phyloP scores from a whole-genome alignment of 2,888 invertebrate genomes.

The Cheilosia vernalis region DNA sequence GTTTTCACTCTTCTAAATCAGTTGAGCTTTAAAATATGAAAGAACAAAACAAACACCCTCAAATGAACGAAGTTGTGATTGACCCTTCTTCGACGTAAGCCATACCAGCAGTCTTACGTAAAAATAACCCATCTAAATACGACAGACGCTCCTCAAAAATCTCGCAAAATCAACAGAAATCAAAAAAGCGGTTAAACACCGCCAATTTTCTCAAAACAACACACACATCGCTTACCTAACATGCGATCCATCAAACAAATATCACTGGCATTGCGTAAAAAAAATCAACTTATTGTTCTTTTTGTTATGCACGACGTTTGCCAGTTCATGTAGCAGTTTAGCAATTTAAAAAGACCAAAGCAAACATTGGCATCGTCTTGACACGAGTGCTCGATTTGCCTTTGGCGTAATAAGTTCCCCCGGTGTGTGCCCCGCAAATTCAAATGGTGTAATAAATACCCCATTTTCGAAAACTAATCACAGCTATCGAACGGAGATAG shows the following conservation, averaged over 20 bases:
- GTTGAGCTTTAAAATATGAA: too few relatives aligned
- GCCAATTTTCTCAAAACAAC: not conserved
- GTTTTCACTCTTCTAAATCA: too few relatives aligned
- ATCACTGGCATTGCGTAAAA: constrained; percentile 30
- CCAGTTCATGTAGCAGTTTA: constrained; percentile 20
- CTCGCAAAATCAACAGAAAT: not conserved
- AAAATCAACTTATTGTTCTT: constrained; percentile 10
- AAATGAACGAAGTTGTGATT: too few relatives aligned
- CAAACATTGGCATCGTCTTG: constrained; percentile 29
- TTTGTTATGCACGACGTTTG: constrained; percentile 8
- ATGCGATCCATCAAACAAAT: constrained; percentile 8
- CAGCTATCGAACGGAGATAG: constrained; percentile 19
- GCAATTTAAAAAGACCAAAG: constrained; percentile 3
- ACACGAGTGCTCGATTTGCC: not conserved
- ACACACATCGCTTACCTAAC: constrained; percentile 3
- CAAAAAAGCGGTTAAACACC: not conserved
- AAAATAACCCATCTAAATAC: not conserved
- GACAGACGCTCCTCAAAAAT: not conserved
- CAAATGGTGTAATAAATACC: constrained; percentile 21
- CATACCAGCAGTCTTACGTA: too few relatives aligned
- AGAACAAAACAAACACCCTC: too few relatives aligned
- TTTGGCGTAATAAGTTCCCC: not conserved
- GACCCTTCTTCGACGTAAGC: too few relatives aligned
- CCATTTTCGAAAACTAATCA: constrained; percentile 33
- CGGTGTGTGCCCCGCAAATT: not conserved